Conservation (phyloP, 1,140 invertebrate genomes). For the Anadara kagoshimensis region DNA sequence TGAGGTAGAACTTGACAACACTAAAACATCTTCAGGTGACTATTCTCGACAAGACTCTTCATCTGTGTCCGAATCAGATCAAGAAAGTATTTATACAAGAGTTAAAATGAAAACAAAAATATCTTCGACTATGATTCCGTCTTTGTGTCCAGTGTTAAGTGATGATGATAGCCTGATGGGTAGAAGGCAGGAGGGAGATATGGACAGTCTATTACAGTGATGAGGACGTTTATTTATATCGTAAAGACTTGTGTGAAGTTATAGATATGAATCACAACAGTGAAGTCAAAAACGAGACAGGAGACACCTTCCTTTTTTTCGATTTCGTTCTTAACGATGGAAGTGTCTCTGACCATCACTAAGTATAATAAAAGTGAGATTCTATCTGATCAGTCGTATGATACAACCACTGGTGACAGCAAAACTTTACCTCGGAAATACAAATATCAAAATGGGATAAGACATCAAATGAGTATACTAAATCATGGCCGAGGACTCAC, state of each 20-base stretch:
- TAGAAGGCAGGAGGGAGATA: constrained; percentile 10
- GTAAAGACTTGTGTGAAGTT: constrained; percentile 9
- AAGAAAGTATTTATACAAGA: constrained; percentile 58
- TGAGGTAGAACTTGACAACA: too few species aligned
- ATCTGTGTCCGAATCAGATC: constrained; percentile 64
- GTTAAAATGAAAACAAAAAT: constrained; percentile 45
- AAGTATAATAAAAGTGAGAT: too few species aligned
- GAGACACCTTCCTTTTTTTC: too few species aligned
- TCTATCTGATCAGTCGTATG: too few species aligned
- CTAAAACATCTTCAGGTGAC: constrained; percentile 5
- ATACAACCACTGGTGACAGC: background rate
- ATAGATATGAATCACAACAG: constrained; percentile 30
- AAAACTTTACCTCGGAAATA: constrained; percentile 2
- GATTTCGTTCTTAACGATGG: too few species aligned
- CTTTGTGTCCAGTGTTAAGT: constrained; percentile 31
- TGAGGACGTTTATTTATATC: constrained; percentile 1
- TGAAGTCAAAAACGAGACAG: background rate
- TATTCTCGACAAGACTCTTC: constrained; percentile 47
- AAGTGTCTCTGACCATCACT: too few species aligned
- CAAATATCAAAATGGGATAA: background rate
- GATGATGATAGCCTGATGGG: constrained; percentile 32
- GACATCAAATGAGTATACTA: constrained; percentile 40
- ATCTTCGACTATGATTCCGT: constrained; percentile 30
- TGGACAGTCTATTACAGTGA: background rate
- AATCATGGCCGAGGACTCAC: constrained; percentile 63